Evolutionary conservation across 2,797 vertebrate species (phyloP), one percentile per base, ranked within the genome.

Genomic region (Ctenosaura bakeri): DNA sequence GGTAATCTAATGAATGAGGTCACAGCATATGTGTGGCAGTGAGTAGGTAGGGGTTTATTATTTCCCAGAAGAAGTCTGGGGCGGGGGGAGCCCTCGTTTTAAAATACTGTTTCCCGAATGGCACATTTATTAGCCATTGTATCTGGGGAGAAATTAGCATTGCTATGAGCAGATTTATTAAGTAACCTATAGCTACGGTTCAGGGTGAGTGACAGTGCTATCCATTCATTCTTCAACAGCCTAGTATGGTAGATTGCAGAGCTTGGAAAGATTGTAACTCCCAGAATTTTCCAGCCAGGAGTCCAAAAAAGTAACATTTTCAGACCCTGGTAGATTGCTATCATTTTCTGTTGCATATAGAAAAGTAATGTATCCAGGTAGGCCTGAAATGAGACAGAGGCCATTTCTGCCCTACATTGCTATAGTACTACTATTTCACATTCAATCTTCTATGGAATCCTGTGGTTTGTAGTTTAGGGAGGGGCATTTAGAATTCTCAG

Each of bases 21-120:
- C 1, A 50, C 8, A 88, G 81, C 3, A 66, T 0, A 2, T 88
- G 29, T 56, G 86, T 0, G 50, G n/a, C 32, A 12, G 35, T 32
- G 82, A 32, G 59, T 52, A 56, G 38, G 74, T 18, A 85, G 59
- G 35, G 6, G 88, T 20, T 92, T 10, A 71, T 69, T 83, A 76
- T 89, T 83, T 86, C 80, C 69, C n/a, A 50, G 88, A 82, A 86
- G 29, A 90, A 35, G 87, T 4, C 50, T 69, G 42, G 54, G 32
- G 8, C n/a, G 24, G 32, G 6, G 18, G 20, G 18, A 81, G 4
- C 20, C 24, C 24, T 76, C 0, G 0, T 90, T 59, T 94, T 38
- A 82, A 91, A 83, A 62, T n/a, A 62, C 26, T 83, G 18, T 46
- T 81, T 79, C n/a, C 80, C 62, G 20, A 76, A 74, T 32, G 38